phyloP scores from a whole-genome alignment of 1,140 invertebrate species.

The Plodia interpunctella region DNA sequence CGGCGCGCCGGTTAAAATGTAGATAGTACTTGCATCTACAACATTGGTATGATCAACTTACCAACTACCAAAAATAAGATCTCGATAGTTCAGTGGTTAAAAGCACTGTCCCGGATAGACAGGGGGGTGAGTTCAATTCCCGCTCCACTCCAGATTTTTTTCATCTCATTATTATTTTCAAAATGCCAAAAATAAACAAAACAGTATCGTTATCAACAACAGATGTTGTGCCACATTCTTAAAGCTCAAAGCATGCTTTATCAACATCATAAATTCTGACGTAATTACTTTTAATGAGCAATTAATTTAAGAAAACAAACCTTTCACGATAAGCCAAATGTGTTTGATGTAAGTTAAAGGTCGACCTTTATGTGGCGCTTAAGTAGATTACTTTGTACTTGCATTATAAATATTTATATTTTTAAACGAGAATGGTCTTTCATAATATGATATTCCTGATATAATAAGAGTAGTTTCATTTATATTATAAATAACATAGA shows the following conservation, averaged over 20 bases:
- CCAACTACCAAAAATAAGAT: constrained; percentile 1
- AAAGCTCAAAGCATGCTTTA: constrained; percentile 14
- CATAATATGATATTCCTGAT: not conserved
- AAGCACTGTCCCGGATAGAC: too few relatives aligned
- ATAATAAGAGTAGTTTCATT: too few relatives aligned
- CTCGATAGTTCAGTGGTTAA: too few relatives aligned
- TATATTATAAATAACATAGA: too few relatives aligned
- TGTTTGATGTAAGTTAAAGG: constrained; percentile 15
- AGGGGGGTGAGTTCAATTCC: too few relatives aligned
- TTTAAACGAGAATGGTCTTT: not conserved
- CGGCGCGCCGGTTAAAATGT: too few relatives aligned
- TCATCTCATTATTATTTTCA: too few relatives aligned
- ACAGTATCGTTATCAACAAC: not conserved
- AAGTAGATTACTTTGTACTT: not conserved
- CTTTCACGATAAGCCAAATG: constrained; percentile 16
- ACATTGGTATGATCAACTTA: not conserved
- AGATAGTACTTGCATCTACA: too few relatives aligned
- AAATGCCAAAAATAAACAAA: not conserved
- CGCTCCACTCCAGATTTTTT: too few relatives aligned
- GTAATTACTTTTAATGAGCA: constrained; percentile 22
- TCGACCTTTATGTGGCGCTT: not conserved
- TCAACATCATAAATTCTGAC: constrained; percentile 20
- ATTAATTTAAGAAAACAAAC: constrained; percentile 21
- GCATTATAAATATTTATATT: not conserved
- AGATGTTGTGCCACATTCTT: constrained; percentile 8